These are phyloP conservation scores for Contarinia nasturtii DNA, from an alignment of 1,140 invertebrate genomes.

Conservation along the genomic window DNA sequence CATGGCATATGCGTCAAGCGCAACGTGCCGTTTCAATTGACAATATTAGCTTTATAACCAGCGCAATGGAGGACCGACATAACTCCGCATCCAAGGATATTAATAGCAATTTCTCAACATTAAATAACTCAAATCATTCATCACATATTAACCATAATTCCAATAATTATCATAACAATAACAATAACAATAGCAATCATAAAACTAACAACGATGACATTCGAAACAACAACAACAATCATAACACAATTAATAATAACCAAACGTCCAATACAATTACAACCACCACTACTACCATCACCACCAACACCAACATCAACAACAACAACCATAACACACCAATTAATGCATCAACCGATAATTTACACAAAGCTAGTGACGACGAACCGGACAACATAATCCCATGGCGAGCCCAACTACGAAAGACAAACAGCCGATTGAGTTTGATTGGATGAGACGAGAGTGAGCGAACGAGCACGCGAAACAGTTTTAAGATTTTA, in stretches of 20 bases:
- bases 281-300: too few species aligned
- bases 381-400: constrained; percentile 52
- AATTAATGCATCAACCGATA: constrained; percentile 7
- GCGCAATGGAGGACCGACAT: constrained; percentile 17
- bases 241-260: constrained; percentile 5
- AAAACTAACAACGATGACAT: constrained; percentile 10
- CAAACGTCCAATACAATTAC: too few species aligned
- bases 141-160: constrained; percentile 4
- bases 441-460: constrained; percentile 12
- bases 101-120: constrained; percentile 7
- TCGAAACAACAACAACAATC: constrained; percentile 3
- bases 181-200: constrained; percentile 8
- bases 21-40: constrained; percentile 35
- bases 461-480: too few species aligned
- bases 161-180: constrained; percentile 4
- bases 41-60: constrained; percentile 29
- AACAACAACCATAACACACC: constrained; percentile 12
- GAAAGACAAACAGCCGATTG: constrained; percentile 61
- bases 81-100: constrained; percentile 24
- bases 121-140: constrained; percentile 4
- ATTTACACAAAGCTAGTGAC: constrained; percentile 23
- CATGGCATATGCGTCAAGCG: constrained; percentile 29
- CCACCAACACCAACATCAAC: too few species aligned
- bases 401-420: constrained; percentile 68
- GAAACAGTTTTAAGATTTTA: too few species aligned